These are phyloP conservation scores for Barnardius zonarius DNA, from an alignment of 2,113 vertebrate species.

Conservation along the genomic window DNA sequence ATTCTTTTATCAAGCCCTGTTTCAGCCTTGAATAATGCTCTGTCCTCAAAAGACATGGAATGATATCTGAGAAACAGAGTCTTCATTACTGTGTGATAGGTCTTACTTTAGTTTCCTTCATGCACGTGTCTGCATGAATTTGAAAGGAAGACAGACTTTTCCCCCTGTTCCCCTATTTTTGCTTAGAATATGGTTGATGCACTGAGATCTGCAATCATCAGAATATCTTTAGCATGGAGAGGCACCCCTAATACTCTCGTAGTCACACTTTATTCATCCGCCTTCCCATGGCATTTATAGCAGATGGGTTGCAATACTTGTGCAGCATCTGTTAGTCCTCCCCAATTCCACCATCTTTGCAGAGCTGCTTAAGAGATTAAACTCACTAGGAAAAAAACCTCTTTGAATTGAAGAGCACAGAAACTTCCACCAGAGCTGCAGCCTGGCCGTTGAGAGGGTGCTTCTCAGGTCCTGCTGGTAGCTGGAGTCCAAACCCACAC, in stretches of 20 bases:
- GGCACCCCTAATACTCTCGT: neutral
- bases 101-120: neutral
- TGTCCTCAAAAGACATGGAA: neutral
- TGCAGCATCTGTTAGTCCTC: neutral
- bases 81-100: neutral
- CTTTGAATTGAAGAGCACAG: neutral
- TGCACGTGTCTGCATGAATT: neutral
- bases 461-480: neutral
- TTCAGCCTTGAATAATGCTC: neutral
- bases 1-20: neutral
- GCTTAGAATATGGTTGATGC: neutral
- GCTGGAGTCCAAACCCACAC: neutral
- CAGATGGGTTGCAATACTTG: neutral
- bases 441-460: neutral
- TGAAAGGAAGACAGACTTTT: neutral
- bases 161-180: neutral
- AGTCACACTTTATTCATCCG: neutral
- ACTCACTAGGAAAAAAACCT: fast-evolving
- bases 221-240: neutral
- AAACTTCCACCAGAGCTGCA: neutral
- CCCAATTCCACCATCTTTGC: neutral
- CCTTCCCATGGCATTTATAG: neutral
- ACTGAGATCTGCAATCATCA: neutral
- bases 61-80: neutral
- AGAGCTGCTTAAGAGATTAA: neutral